phyloP scores from a whole-genome alignment of 2,113 vertebrate species.

The Hypocryptadius cinnamomeus region DNA sequence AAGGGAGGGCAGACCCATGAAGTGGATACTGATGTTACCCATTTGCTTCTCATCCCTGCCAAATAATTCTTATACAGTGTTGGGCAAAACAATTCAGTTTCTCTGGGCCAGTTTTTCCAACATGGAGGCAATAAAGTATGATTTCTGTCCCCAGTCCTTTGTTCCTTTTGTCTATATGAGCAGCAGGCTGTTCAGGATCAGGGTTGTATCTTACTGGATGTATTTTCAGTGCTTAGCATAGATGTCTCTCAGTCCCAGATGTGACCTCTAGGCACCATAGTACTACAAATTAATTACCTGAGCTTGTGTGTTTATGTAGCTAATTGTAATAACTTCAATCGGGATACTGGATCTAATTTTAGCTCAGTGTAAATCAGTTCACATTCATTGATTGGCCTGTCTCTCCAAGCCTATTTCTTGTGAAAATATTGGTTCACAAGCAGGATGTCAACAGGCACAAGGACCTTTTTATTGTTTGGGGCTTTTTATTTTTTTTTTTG shows the following conservation, averaged over 20 bases:
- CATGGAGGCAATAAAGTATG: background rate
- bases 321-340: constrained; percentile 6
- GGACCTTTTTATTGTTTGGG: background rate
- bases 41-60: background rate
- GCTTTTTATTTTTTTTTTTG: background rate
- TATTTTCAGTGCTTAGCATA: background rate
- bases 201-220: background rate
- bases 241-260: background rate
- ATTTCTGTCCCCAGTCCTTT: background rate
- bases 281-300: background rate
- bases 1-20: accelerated
- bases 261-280: background rate
- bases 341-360: background rate
- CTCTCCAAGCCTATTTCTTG: background rate
- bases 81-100: background rate
- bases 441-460: background rate
- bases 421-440: constrained; percentile 24
- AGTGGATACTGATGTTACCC: background rate
- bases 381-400: background rate
- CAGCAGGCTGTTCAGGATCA: background rate
- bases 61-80: background rate
- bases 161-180: background rate
- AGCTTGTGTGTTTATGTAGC: constrained; percentile 5
- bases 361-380: background rate
- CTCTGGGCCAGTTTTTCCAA: background rate